Conservation (phyloP, 1,140 invertebrate species). For the Tetragonula clypearis region DNA sequence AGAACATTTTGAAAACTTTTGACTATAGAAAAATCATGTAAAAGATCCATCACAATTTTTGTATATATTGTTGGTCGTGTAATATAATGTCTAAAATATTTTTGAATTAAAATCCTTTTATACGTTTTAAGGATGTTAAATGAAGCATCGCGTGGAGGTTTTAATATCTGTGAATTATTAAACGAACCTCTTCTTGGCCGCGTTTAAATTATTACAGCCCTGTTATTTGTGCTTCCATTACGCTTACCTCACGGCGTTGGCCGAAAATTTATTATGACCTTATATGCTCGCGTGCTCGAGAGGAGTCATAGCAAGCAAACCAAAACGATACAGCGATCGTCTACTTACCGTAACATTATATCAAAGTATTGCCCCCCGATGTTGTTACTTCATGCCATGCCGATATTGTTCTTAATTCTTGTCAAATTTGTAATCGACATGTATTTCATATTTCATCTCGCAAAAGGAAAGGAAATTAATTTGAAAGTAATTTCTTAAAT, state of each 20-base stretch:
- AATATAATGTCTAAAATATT: too few relatives aligned
- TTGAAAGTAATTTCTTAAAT: neutral
- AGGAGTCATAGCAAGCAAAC: neutral
- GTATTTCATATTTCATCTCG: neutral
- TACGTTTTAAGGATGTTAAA: neutral
- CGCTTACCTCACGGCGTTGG: neutral
- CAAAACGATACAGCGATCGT: constrained; percentile 16
- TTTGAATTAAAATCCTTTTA: too few relatives aligned
- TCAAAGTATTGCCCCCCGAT: constrained; percentile 5
- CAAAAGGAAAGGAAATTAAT: too few relatives aligned
- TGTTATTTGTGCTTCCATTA: constrained; percentile 19
- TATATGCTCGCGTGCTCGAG: constrained; percentile 27
- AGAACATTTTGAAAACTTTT: too few relatives aligned
- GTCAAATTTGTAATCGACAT: neutral
- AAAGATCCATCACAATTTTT: too few relatives aligned
- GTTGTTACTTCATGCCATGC: neutral
- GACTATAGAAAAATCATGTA: too few relatives aligned
- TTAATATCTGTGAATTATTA: constrained; percentile 11
- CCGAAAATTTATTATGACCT: constrained; percentile 40
- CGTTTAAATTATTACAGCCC: constrained; percentile 8
- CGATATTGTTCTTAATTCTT: constrained; percentile 19
- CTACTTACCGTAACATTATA: constrained; percentile 30
- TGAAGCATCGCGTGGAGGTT: neutral
- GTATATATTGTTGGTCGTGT: neutral
- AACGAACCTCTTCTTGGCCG: neutral